phyloP scores from a whole-genome alignment of 2,888 invertebrate species.

The Elmis aenea region DNA sequence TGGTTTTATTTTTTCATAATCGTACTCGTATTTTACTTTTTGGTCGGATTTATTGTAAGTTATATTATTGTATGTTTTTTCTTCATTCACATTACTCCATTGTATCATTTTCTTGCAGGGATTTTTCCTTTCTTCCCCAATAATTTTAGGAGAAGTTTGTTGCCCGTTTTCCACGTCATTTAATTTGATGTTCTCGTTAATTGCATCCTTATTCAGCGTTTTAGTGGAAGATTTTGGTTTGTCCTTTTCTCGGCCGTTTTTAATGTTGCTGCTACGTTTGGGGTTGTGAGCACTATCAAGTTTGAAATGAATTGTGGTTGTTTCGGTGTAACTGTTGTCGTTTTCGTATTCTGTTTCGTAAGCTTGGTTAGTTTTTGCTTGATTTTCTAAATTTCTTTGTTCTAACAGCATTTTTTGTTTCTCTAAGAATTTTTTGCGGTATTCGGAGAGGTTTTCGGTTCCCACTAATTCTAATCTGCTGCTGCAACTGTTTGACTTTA shows the following conservation, averaged over 20 bases:
- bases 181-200: slow-evolving; percentile 14
- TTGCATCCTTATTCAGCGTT: slow-evolving; percentile 1
- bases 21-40: slow-evolving; percentile 38
- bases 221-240: slow-evolving; percentile 29
- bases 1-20: slow-evolving; percentile 52
- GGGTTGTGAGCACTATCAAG: slow-evolving; percentile 3
- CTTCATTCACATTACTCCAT: slow-evolving; percentile 25
- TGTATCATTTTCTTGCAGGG: slow-evolving; percentile 24
- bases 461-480: slow-evolving; percentile 77
- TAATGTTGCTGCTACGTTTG: too few relatives aligned
- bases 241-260: too few relatives aligned
- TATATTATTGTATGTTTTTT: slow-evolving; percentile 26
- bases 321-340: slow-evolving; percentile 16
- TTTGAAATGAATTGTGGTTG: slow-evolving; percentile 8
- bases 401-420: slow-evolving; percentile 40
- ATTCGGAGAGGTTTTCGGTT: slow-evolving; percentile 49
- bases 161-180: slow-evolving; percentile 7
- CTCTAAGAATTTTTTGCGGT: slow-evolving; percentile 28
- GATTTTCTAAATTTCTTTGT: slow-evolving; percentile 59
- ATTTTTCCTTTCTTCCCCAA: slow-evolving; percentile 48
- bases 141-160: slow-evolving; percentile 45
- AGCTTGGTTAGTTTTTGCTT: slow-evolving; percentile 44
- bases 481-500: slow-evolving; percentile 83
- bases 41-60: slow-evolving; percentile 22
- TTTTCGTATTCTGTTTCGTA: slow-evolving; percentile 24